Percentiles rank a stretch among this genome's conserved stretches.
Conservation (phyloP, 1,140 invertebrate genomes). For the Drosophila nebulosa region DNA sequence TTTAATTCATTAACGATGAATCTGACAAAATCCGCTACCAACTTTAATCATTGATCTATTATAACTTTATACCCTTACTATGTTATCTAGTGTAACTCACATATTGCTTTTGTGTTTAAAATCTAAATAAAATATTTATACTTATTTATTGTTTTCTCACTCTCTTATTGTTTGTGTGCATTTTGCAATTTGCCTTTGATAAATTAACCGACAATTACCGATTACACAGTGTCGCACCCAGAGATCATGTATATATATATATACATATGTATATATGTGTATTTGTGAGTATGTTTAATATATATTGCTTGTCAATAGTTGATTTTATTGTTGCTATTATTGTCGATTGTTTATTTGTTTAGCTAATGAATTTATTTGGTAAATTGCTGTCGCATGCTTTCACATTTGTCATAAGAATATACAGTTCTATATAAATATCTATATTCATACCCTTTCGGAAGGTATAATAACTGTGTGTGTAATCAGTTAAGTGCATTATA, state of each 20-base stretch:
- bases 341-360: conserved; percentile 47
- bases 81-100: background rate
- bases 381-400: conserved; percentile 71
- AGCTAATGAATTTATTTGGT: conserved; percentile 77
- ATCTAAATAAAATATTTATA: background rate
- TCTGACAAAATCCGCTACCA: no score
- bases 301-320: conserved; percentile 54
- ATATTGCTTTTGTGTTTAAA: background rate
- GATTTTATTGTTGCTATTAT: conserved; percentile 46
- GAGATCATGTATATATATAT: conserved; percentile 3
- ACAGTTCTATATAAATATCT: conserved; percentile 28
- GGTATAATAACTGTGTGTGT: conserved; percentile 18
- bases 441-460: conserved; percentile 15
- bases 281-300: background rate
- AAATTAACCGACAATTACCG: conserved; percentile 62
- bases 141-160: background rate
- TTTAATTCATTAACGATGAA: no score
- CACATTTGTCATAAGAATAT: conserved; percentile 69
- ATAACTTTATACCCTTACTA: background rate
- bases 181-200: conserved; percentile 37
- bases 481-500: conserved; percentile 1
- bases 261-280: background rate
- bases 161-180: background rate
- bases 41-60: no score
- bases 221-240: conserved; percentile 62